Base-by-base conservation (phyloP, 2,888 invertebrate genomes). In the Pollenia amentaria region DNA sequence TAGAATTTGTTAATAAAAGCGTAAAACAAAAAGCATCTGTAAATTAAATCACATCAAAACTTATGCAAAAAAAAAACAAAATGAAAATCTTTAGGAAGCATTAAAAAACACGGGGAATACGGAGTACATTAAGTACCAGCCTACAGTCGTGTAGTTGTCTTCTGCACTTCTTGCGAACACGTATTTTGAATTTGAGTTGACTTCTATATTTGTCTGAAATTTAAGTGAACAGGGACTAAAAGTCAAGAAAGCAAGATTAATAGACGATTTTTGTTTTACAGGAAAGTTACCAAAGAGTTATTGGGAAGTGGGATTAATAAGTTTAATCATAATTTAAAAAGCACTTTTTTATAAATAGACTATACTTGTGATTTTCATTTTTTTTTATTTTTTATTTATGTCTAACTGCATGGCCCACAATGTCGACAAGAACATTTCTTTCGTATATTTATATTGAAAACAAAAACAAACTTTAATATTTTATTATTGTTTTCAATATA, bases 1-100 rank as follows among this genome's bases (percentile, higher is more conserved):
- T 69, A 85, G 70, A 80, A 85, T 80, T 85, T 77, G 75, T 81
- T 70, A 38, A 46, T 64, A 57, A 84, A 73, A 72, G 42, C 65
- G 7, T 76, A 73, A 65, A 69, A 51, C 44, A 60, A 55, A 51
- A 78, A 65, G 40, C 18, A 18, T 9, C 60, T 78, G 69, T 42
- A 81, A 85, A 77, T 85, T 81, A 85, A 81, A 85, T 81, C 72
- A 81, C 80, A 85, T 76, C 72, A 72, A 77, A 85, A 85, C 65
- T 73, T 77, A n/a, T 42, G 21, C 10, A 62, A 72, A 29, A 18
- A 62, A 72, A 29, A 18, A 11, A 40, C 55, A 72, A 46, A 21
- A 65, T 55, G 42, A 75, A 18, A 55, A 18, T 42, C 14, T n/a
- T 29, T 7, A 16, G 16, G n/a, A 67, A 48, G 29, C 67, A 29